Base-by-base conservation (phyloP, 2,797 vertebrate species). In the Enteromius mattozi region DNA sequence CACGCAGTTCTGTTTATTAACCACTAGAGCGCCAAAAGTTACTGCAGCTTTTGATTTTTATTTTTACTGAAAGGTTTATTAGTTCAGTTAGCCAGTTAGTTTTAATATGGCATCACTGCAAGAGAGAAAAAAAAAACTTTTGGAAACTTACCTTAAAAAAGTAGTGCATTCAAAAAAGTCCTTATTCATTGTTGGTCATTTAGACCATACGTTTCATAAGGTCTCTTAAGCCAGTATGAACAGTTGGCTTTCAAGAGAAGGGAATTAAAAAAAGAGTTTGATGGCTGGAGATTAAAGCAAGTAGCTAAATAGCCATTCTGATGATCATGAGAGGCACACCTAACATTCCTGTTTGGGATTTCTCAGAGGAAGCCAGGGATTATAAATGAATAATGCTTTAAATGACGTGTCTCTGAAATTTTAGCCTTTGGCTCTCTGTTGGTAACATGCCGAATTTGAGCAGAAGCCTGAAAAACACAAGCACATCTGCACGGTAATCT, bases 401-500 rank as follows among this genome's bases (percentile, higher is more conserved):
- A 72, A 77, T 63, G n/a, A 78, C 14, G 54, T 65, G 76, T 30
- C 14, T 63, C 17, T 70, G 66, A 86, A 51, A 76, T 27, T 51
- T 61, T 80, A 27, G 78, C 71, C 66, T 51, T 59, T 72, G 63
- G 72, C 56, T 84, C 76, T n/a, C 61, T 19, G 78, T 47, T 78
- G 78, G 80, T 86, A 80, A 75, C 51, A 70, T 66, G 45, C 69
- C 74, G 68, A 68, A 82, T 86, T 76, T 85, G 75, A 87, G 70
- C 56, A 71, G 68, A 66, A 54, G 70, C 70, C 72, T 76, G 68
- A 70, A 70, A 85, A 80, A 86, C 81, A 84, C 90, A 91, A 91
- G 88, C 75, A 90, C 89, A 92, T 93, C 92, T 93, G 89, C 88
- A 89, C 89, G 89, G 87, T 93, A 91, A 92, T 94, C 91, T 93